Conservation (phyloP, 2,797 vertebrate species). For the Austrolebias charrua region DNA sequence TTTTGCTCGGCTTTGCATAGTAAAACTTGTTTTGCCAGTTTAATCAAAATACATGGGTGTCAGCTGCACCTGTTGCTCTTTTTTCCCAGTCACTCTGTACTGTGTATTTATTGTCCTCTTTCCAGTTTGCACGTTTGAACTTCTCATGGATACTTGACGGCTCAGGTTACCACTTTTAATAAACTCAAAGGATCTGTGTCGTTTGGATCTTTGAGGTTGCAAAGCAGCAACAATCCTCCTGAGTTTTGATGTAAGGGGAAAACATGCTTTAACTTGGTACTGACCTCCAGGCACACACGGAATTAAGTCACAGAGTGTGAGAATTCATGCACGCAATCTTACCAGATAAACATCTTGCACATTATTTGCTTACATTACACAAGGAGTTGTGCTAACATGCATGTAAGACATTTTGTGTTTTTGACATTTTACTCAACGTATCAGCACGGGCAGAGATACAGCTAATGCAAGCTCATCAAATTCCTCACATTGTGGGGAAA, state of each 20-base stretch:
- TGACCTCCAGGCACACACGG: conserved; percentile 36
- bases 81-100: conserved; percentile 49
- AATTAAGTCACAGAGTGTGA: conserved; percentile 2
- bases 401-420: conserved; percentile 32
- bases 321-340: conserved; percentile 19
- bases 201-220: conserved; percentile 1
- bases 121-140: conserved; percentile 7
- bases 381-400: conserved; percentile 9
- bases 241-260: conserved; percentile 8
- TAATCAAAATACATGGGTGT: conserved; percentile 56
- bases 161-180: conserved; percentile 13
- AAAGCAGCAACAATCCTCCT: conserved; percentile 6
- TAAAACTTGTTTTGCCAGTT: conserved; percentile 73
- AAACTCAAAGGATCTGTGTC: conserved; percentile 9
- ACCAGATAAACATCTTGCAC: neutral
- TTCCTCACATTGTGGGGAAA: conserved; percentile 69
- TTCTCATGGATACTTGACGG: conserved; percentile 5
- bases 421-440: conserved; percentile 47
- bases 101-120: conserved; percentile 8
- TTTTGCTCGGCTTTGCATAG: conserved; percentile 35
- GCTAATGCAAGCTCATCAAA: conserved; percentile 73
- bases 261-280: conserved; percentile 52
- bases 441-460: conserved; percentile 49
- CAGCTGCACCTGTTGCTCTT: conserved; percentile 68
- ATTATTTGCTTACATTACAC: neutral